Conservation (phyloP, 2,797 vertebrate species). For the Rhinatrema bivittatum region DNA sequence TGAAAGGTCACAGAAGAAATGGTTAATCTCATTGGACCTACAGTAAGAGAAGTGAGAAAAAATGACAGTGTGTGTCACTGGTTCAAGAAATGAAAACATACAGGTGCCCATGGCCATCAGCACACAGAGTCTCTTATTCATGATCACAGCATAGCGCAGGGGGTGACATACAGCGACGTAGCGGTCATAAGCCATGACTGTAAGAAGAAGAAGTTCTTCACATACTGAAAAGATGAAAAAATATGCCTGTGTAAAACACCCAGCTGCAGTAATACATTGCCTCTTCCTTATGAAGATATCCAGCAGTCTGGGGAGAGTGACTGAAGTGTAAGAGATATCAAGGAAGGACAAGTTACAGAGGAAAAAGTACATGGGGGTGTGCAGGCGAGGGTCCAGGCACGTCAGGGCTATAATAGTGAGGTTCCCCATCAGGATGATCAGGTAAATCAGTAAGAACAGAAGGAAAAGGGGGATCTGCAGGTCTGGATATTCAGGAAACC, state of each 20-base stretch:
- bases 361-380: too few species aligned
- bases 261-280: constrained; percentile 8
- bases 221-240: constrained; percentile 1
- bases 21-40: constrained; percentile 6
- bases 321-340: too few species aligned
- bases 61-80: constrained; percentile 9
- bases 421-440: too few species aligned
- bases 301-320: too few species aligned
- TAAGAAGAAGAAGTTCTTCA: constrained; percentile 11
- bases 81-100: background rate
- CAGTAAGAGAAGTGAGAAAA: background rate
- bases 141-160: constrained; percentile 1
- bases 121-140: background rate
- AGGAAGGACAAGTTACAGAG: too few species aligned
- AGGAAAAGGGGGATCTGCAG: too few species aligned
- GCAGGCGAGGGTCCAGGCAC: too few species aligned
- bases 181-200: constrained; percentile 16
- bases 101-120: constrained; percentile 7
- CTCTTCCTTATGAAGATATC: background rate
- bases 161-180: constrained; percentile 20
- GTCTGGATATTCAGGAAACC: too few species aligned
- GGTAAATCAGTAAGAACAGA: too few species aligned
- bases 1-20: constrained; percentile 18
- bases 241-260: constrained; percentile 5
- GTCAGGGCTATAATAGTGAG: too few species aligned